Evolutionary conservation across 2,797 vertebrate species (phyloP).

Genomic region (Myripristis jacobus): DNA sequence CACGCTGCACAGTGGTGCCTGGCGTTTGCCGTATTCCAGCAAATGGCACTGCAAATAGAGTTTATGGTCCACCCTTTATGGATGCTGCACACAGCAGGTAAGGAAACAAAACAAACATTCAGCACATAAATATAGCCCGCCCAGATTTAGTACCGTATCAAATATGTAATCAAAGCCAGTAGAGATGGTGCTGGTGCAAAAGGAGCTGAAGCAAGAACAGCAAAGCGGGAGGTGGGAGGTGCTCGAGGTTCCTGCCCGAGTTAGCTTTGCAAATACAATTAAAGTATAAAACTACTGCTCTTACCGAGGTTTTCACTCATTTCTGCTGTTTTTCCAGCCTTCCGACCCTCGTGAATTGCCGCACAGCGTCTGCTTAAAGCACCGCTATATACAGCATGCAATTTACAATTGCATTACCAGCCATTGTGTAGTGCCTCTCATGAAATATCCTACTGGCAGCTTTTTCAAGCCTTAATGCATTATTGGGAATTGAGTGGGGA

Average conservation of each 20-base stretch:
- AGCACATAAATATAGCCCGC: no score
- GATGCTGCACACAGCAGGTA: no score
- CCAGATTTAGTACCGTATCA: no score
- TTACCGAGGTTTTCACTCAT: conserved; percentile 1
- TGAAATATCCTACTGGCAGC: neutral
- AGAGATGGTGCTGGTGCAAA: neutral
- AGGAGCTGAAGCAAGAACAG: neutral
- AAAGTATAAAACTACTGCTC: conserved; percentile 24
- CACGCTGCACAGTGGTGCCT: no score
- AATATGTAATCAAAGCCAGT: neutral
- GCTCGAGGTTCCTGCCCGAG: conserved; percentile 26
- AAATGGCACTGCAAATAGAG: no score
- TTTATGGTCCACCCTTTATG: no score
- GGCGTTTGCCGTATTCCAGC: no score
- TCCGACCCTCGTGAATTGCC: neutral
- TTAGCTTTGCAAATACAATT: conserved; percentile 15
- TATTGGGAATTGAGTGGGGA: conserved; percentile 4
- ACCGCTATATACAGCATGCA: neutral
- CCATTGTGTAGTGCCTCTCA: neutral
- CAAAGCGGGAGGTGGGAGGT: conserved; percentile 7
- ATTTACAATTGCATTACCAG: neutral
- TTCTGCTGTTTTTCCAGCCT: neutral
- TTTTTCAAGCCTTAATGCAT: neutral
- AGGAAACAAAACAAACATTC: no score
- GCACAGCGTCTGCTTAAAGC: neutral